phyloP scores from a whole-genome alignment of 2,888 invertebrate genomes.

The Cheilosia impressa region DNA sequence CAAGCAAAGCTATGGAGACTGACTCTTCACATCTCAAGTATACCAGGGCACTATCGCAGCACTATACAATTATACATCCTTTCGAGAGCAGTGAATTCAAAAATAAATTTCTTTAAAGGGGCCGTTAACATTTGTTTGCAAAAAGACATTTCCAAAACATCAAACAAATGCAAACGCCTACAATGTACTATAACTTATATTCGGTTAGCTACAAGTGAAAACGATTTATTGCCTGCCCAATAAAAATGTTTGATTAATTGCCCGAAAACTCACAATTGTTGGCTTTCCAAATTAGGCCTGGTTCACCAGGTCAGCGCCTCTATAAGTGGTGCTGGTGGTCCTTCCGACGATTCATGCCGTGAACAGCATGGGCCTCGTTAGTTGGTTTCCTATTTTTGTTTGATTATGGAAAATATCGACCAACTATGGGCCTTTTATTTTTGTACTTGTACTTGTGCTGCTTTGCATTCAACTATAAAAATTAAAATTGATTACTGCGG shows the following conservation, averaged over 20 bases:
- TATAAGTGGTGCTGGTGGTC: slow-evolving; percentile 6
- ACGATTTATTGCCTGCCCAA: background rate
- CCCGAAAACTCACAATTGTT: background rate
- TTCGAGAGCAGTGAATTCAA: no score
- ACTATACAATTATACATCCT: no score
- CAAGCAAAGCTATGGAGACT: no score
- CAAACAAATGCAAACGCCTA: no score
- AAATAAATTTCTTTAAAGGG: no score
- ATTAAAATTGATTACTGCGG: no score
- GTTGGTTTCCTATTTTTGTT: slow-evolving; percentile 16
- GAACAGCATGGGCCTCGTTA: slow-evolving; percentile 6
- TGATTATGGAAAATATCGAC: slow-evolving; percentile 26
- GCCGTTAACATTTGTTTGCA: no score
- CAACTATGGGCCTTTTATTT: background rate
- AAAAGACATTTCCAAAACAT: no score
- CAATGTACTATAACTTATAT: background rate
- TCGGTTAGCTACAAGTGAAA: background rate
- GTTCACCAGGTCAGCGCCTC: background rate
- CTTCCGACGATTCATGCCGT: background rate
- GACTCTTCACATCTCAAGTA: no score
- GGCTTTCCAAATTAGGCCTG: background rate
- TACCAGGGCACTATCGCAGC: no score
- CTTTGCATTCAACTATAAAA: no score
- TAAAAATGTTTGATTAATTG: background rate
- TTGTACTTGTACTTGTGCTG: background rate